These are phyloP conservation scores for Lapara coniferarum DNA, from an alignment of 2,888 invertebrate species.

Conservation along the genomic window DNA sequence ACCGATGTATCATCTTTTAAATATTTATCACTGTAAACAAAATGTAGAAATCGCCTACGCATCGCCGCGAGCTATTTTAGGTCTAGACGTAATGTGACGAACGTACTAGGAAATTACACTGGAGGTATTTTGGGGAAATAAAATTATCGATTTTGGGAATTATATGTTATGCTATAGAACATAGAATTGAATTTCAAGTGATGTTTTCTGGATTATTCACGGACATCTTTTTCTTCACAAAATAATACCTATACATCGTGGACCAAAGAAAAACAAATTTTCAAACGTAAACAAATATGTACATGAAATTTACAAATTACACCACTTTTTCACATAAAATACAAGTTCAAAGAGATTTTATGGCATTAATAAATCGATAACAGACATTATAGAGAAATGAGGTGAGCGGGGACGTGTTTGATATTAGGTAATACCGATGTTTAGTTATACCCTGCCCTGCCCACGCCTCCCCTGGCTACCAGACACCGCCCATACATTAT, in stretches of 20 bases:
- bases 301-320: slow-evolving; percentile 8
- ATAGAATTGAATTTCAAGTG: no score
- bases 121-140: background rate
- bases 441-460: background rate
- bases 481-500: slow-evolving; percentile 21
- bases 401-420: slow-evolving; percentile 1
- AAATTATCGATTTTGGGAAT: no score
- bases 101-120: background rate
- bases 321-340: slow-evolving; percentile 22
- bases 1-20: slow-evolving; percentile 16
- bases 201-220: no score
- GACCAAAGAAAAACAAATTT: background rate
- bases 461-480: background rate
- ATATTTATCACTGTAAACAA: slow-evolving; percentile 22
- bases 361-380: slow-evolving; percentile 20
- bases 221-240: no score
- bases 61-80: slow-evolving; percentile 8
- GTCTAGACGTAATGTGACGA: slow-evolving; percentile 16
- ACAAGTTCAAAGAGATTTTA: slow-evolving; percentile 18
- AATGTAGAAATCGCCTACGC: slow-evolving; percentile 15
- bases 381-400: slow-evolving; percentile 1
- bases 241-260: no score
- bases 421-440: slow-evolving; percentile 1
- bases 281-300: background rate
- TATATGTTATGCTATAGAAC: no score